Evolutionary conservation across 2,888 invertebrate genomes (phyloP).

Genomic region (Pristionchus maxplancki): DNA sequence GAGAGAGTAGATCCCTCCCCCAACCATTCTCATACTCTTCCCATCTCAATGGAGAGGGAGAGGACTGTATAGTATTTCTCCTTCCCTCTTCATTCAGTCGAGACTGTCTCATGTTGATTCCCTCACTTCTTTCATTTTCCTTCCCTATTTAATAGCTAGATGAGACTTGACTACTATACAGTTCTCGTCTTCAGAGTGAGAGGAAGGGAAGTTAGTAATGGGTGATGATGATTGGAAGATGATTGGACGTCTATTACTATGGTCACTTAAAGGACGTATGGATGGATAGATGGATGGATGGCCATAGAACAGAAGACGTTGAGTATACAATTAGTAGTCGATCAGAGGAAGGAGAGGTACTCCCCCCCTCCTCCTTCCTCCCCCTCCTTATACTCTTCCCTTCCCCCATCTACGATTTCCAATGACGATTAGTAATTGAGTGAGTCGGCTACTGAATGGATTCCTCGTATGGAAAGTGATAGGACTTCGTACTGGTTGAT

Average conservation of each 20-base stretch:
- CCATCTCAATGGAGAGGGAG: background rate
- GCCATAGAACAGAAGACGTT: background rate
- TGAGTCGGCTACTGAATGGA: background rate
- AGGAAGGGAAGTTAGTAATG: background rate
- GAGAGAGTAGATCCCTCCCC: background rate
- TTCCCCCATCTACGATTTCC: background rate
- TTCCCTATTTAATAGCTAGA: background rate
- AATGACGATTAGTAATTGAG: background rate
- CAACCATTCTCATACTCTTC: background rate
- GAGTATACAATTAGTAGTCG: background rate
- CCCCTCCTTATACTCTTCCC: background rate
- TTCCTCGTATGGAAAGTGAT: background rate
- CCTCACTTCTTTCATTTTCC: background rate
- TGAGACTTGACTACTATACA: background rate
- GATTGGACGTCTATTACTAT: background rate
- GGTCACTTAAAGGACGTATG: background rate
- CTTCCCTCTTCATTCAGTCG: background rate
- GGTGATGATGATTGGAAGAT: background rate
- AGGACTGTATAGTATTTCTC: background rate
- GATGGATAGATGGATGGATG: background rate
- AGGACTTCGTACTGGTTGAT: background rate
- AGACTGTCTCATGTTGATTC: background rate
- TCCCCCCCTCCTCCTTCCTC: background rate
- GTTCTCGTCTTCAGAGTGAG: background rate
- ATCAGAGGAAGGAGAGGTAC: background rate